These are phyloP conservation scores for Petrocephalus schoutedeni DNA, from an alignment of 2,797 vertebrate genomes.

Conservation along the genomic window DNA sequence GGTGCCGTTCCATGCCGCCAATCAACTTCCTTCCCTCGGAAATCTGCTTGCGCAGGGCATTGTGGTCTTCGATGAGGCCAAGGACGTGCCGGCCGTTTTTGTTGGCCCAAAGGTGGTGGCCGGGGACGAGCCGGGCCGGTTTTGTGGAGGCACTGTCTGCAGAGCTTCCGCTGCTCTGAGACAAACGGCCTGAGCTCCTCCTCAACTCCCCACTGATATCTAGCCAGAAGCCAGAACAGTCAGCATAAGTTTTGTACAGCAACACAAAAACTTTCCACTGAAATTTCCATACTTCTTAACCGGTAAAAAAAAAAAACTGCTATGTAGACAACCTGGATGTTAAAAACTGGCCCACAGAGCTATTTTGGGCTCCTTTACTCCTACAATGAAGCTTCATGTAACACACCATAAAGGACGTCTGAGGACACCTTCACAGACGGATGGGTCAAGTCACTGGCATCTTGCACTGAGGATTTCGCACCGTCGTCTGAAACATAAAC, in stretches of 20 bases:
- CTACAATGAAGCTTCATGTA: background rate
- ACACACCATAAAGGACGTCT: slow-evolving; percentile 37
- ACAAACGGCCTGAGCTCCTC: slow-evolving; percentile 48
- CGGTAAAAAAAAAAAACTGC: background rate
- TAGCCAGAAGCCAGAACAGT: slow-evolving; percentile 27
- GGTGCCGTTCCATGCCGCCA: slow-evolving; percentile 59
- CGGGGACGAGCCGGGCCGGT: slow-evolving; percentile 66
- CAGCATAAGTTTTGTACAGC: background rate
- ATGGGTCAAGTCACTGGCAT: slow-evolving; percentile 34
- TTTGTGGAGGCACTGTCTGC: slow-evolving; percentile 42
- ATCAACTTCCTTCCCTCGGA: slow-evolving; percentile 69
- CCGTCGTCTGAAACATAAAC: slow-evolving; percentile 35
- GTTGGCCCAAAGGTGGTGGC: slow-evolving; percentile 75
- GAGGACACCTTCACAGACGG: slow-evolving; percentile 36
- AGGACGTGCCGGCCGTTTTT: slow-evolving; percentile 73
- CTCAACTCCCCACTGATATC: slow-evolving; percentile 33
- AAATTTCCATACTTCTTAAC: background rate
- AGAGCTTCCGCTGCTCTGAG: slow-evolving; percentile 58
- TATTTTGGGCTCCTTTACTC: background rate
- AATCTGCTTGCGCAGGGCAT: slow-evolving; percentile 77
- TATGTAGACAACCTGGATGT: background rate
- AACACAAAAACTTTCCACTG: background rate
- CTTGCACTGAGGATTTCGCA: slow-evolving; percentile 37
- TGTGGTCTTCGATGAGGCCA: slow-evolving; percentile 81
- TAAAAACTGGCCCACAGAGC: background rate